Conservation (phyloP, 2,797 vertebrate genomes). For the Lepus townsendii region DNA sequence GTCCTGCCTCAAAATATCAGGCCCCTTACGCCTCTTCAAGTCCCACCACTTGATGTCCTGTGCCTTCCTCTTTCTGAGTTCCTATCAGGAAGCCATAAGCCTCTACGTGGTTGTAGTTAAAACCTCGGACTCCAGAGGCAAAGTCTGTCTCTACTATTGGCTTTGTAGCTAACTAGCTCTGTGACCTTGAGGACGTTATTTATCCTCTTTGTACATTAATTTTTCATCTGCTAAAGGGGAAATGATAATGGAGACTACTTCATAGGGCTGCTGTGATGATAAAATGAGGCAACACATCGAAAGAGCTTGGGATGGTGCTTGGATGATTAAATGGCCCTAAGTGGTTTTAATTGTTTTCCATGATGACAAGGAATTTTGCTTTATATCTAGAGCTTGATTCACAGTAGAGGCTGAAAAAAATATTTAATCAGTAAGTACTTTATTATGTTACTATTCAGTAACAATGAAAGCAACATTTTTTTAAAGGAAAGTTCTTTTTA, state of each 20-base stretch:
- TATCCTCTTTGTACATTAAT: neutral
- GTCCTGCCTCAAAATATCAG: neutral
- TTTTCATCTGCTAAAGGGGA: neutral
- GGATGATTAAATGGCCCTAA: neutral
- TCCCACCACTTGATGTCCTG: neutral
- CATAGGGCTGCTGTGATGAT: neutral
- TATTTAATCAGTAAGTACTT: constrained; percentile 16
- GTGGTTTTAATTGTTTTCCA: neutral
- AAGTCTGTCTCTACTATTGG: neutral
- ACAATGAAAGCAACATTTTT: neutral
- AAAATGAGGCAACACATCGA: neutral
- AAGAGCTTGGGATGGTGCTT: neutral
- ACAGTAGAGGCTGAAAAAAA: neutral
- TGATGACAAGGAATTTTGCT: neutral
- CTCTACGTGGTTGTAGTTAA: neutral
- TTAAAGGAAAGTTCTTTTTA: constrained; percentile 8
- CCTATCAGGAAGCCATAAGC: neutral
- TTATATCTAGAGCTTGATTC: neutral
- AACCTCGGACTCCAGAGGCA: neutral
- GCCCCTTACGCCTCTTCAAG: neutral
- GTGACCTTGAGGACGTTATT: neutral
- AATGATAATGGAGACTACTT: neutral
- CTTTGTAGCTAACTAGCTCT: neutral
- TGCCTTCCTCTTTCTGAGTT: neutral
- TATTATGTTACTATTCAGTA: neutral